Base-by-base conservation (phyloP, 2,888 invertebrate species). In the Eristalis tenax region DNA sequence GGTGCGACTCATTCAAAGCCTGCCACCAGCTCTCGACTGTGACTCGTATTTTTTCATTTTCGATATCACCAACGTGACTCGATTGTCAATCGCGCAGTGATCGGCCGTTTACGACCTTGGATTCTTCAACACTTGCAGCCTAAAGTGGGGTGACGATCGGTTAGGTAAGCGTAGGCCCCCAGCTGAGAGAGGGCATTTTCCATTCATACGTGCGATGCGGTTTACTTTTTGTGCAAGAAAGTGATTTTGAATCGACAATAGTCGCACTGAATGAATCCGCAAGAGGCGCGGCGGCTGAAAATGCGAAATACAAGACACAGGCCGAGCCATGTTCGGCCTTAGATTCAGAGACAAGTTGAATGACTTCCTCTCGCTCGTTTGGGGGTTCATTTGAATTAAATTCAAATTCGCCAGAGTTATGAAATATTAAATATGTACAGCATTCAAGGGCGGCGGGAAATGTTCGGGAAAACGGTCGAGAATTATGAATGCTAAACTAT, bases 151-250 rank as follows among this genome's bases (percentile, higher is more conserved):
- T 50, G 50, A 50, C 50, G 32, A 32, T 10, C 32, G 32, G 50
- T 50, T 50, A 18, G 18, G n/a, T 18, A 50, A 50, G 18, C 50
- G 6, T 18, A 18, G n/a, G 4, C 50, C n/a, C 5, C 57, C 56
- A 5, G 13, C 26, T 38, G 56, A 56, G 38, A 70, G 64, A 61
- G 23, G 64, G 15, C 57, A 64, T 28, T 71, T 71, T 71, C 18
- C n/a, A 50, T 40, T 57, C 22, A 59, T 28, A 35, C 73, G 79
- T 79, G 71, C 26, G 57, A 64, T 59, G 10, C 15, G 43, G 6
- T 15, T 22, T 40, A 18, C 13, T 18, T 40, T 61, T 28, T 4
- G n/a, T 35, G 43, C 43, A 71, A 61, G 71, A 71, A 71, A 69
- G 32, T 56, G 69, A 38, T 18, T 50, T 50, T 50, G 50, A 50